Evolutionary conservation across 2,888 invertebrate genomes (phyloP).

Genomic region (Smittia aterrima): DNA sequence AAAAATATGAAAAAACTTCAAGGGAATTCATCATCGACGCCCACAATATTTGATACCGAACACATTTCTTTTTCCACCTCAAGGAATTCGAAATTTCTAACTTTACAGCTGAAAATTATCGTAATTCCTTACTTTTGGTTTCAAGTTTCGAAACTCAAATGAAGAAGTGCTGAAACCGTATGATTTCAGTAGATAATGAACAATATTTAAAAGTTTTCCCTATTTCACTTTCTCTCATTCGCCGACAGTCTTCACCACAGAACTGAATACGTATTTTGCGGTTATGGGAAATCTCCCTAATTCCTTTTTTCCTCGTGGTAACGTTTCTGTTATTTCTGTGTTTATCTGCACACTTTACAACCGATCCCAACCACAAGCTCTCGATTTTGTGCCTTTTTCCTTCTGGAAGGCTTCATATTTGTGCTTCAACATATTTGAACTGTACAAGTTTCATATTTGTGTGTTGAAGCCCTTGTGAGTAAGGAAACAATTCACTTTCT

Average conservation of each 20-base stretch:
- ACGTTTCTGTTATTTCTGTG: background rate
- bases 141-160: background rate
- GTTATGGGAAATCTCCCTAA: constrained; percentile 8
- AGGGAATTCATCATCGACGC: background rate
- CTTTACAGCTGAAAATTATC: background rate
- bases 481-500: background rate
- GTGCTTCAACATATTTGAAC: background rate
- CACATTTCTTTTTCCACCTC: background rate
- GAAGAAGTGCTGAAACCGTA: constrained; percentile 10
- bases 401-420: background rate
- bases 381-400: background rate
- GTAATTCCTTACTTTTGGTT: background rate
- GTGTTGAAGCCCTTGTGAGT: background rate
- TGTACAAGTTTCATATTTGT: too few relatives aligned
- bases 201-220: background rate
- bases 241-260: background rate
- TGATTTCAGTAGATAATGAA: constrained; percentile 12
- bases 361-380: background rate
- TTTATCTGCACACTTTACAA: constrained; percentile 7
- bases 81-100: background rate
- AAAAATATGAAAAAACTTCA: constrained; percentile 13
- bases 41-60: background rate
- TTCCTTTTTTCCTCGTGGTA: constrained; percentile 1
- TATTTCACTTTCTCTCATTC: background rate
- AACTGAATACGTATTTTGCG: background rate